Percentiles rank a stretch among this genome's conserved stretches.
Evolutionary conservation across 2,888 invertebrate species (phyloP).

Genomic region (Seira sanloemensis): DNA sequence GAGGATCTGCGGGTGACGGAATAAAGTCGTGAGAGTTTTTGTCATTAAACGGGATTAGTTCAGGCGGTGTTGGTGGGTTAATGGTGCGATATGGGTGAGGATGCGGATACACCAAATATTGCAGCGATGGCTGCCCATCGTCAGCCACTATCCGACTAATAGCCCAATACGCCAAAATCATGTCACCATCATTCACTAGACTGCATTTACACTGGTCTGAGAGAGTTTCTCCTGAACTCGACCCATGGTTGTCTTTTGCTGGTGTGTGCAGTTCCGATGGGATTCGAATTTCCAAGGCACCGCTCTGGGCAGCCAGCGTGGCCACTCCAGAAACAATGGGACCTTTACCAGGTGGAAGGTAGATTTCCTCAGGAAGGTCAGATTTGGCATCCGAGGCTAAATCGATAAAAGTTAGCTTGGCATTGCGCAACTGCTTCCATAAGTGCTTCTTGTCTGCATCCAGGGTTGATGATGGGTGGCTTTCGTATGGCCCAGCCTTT

Average conservation of each 20-base stretch:
- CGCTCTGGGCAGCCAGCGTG: conserved; percentile 54
- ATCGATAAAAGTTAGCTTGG: conserved; percentile 65
- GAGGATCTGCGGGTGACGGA: conserved; percentile 65
- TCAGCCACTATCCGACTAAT: conserved; percentile 66
- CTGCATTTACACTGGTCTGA: conserved; percentile 66
- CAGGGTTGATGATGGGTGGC: not conserved
- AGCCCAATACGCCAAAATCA: conserved; percentile 71
- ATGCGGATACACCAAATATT: conserved; percentile 70
- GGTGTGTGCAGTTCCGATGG: conserved; percentile 63
- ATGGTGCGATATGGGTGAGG: conserved; percentile 42
- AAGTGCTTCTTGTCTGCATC: conserved; percentile 33
- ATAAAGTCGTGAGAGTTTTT: conserved; percentile 28
- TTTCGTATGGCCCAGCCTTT: not conserved
- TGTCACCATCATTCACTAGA: conserved; percentile 69
- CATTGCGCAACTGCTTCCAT: conserved; percentile 66
- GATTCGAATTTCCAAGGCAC: conserved; percentile 66
- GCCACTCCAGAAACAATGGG: conserved; percentile 70
- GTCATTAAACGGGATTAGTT: conserved; percentile 52
- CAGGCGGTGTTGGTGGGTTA: conserved; percentile 70
- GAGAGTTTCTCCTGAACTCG: conserved; percentile 10
- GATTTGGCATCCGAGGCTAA: conserved; percentile 35
- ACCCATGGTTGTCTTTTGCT: conserved; percentile 32
- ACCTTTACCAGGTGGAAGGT: conserved; percentile 62
- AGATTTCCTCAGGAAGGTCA: conserved; percentile 60
- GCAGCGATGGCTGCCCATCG: conserved; percentile 66